phyloP scores from a whole-genome alignment of 2,797 vertebrate genomes.

The Hoplostethus mediterraneus region DNA sequence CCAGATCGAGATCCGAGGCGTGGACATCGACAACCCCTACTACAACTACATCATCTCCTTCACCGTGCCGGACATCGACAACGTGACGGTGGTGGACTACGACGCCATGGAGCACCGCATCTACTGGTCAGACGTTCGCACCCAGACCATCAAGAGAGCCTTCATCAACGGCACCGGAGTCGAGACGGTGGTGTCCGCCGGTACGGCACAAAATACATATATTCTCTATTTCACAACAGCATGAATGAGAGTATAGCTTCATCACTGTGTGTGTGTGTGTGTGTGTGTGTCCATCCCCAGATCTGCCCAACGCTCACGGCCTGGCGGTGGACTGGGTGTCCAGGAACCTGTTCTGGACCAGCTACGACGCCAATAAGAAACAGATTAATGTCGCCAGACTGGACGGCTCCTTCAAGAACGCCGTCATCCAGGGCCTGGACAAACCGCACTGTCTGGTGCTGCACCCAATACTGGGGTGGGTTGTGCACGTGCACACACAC shows the following conservation, averaged over 20 bases:
- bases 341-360: conserved; percentile 98
- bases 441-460: conserved; percentile 95
- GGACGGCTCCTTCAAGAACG: conserved; percentile 98
- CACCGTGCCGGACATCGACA: conserved; percentile 97
- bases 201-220: conserved; percentile 71
- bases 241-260: neutral
- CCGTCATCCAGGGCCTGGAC: conserved; percentile 95
- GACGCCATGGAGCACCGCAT: conserved; percentile 94
- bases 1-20: conserved; percentile 97
- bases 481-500: conserved; percentile 18
- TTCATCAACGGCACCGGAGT: conserved; percentile 98
- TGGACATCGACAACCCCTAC: conserved; percentile 97
- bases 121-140: conserved; percentile 98
- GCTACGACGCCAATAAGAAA: conserved; percentile 96
- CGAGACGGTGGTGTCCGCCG: conserved; percentile 95
- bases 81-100: conserved; percentile 96
- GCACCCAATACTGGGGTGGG: conserved; percentile 92
- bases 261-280: neutral
- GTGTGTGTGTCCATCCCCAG: conserved; percentile 72
- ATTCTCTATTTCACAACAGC: neutral
- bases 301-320: conserved; percentile 94
- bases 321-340: conserved; percentile 98
- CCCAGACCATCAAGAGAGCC: conserved; percentile 96
- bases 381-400: conserved; percentile 97
- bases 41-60: conserved; percentile 99